Percentiles rank a stretch among this genome's conserved stretches.
These are phyloP conservation scores for Pasiphila rectangulata DNA, from an alignment of 2,888 invertebrate species.

Conservation along the genomic window DNA sequence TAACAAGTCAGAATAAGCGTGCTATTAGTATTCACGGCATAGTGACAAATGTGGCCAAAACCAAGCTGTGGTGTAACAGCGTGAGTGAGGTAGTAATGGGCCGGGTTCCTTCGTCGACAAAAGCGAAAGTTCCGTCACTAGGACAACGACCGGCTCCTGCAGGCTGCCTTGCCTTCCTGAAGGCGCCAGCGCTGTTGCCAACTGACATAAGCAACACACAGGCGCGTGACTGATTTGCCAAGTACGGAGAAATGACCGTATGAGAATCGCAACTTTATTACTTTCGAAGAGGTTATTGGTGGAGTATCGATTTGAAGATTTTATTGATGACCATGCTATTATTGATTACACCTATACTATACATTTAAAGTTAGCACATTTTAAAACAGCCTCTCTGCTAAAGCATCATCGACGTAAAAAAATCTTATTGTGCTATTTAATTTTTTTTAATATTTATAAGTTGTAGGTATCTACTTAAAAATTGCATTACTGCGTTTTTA, in stretches of 20 bases:
- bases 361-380: too few relatives aligned
- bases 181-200: conserved; percentile 28
- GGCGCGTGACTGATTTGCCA: conserved; percentile 2
- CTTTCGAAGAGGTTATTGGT: too few relatives aligned
- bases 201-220: conserved; percentile 9
- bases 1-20: conserved; percentile 58
- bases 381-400: too few relatives aligned
- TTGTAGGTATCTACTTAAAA: too few relatives aligned
- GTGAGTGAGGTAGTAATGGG: conserved; percentile 73
- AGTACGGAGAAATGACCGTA: background rate
- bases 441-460: too few relatives aligned
- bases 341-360: too few relatives aligned
- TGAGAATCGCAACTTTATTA: background rate
- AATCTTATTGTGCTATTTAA: too few relatives aligned
- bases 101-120: conserved; percentile 79
- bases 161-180: conserved; percentile 55
- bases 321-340: too few relatives aligned
- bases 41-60: conserved; percentile 68
- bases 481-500: too few relatives aligned
- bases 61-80: conserved; percentile 68
- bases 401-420: too few relatives aligned
- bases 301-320: too few relatives aligned
- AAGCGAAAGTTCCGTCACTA: conserved; percentile 78
- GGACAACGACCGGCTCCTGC: conserved; percentile 78
- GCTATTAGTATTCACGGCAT: conserved; percentile 69